Evolutionary conservation across 2,797 vertebrate species (phyloP).

Genomic region (Caiman crocodilus): DNA sequence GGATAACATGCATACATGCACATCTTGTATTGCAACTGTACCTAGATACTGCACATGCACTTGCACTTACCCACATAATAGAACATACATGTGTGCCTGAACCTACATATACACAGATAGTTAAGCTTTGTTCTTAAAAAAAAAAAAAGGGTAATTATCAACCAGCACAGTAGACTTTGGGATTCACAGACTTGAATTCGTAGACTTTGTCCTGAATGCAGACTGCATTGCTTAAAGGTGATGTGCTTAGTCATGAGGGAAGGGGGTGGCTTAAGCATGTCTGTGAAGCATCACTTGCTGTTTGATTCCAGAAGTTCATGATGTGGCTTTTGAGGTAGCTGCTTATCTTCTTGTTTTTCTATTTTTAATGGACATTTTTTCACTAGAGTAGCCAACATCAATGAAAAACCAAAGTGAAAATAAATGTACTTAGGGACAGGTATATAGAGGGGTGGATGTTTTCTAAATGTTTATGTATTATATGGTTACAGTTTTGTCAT

Average conservation of each 20-base stretch:
- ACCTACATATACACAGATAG: not conserved
- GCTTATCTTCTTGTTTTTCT: not conserved
- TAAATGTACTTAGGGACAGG: not conserved
- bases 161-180: constrained; percentile 71
- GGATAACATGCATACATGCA: constrained; percentile 45
- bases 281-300: constrained; percentile 42
- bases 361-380: not conserved
- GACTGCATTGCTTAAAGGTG: constrained; percentile 55
- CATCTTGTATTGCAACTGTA: constrained; percentile 6
- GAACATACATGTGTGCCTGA: not conserved
- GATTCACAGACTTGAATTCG: constrained; percentile 71
- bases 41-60: not conserved
- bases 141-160: constrained; percentile 73
- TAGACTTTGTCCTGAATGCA: constrained; percentile 74
- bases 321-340: not conserved
- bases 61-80: not conserved
- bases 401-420: not conserved
- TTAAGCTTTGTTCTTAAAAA: constrained; percentile 24
- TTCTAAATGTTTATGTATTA: not conserved
- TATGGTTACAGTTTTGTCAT: not conserved
- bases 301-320: constrained; percentile 29
- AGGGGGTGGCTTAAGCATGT: constrained; percentile 46
- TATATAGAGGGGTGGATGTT: not conserved
- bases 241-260: constrained; percentile 70
- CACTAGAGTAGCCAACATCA: not conserved